Percentiles rank a stretch among this genome's conserved stretches.
phyloP scores from a whole-genome alignment of 1,140 invertebrate species.

The Polyergus mexicanus region DNA sequence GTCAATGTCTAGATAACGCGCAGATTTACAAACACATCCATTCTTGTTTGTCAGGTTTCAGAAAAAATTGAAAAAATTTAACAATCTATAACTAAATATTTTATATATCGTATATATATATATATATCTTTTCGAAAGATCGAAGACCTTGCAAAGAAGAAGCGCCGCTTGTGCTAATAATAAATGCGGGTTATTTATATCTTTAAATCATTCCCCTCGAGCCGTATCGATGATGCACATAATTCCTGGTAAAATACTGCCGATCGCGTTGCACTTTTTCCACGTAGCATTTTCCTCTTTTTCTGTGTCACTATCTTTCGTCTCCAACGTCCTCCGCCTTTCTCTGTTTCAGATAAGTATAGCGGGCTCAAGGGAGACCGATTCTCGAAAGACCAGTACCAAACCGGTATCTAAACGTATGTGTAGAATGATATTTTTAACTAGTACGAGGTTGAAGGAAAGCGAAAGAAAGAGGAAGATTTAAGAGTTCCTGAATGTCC shows the following conservation, averaged over 20 bases:
- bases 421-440: constrained; percentile 70
- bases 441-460: constrained; percentile 52
- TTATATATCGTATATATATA: too few relatives aligned
- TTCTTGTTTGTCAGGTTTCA: not conserved
- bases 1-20: constrained; percentile 5
- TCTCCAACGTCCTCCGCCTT: not conserved
- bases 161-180: constrained; percentile 48
- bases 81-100: too few relatives aligned
- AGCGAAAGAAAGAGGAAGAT: constrained; percentile 70
- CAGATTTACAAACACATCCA: not conserved
- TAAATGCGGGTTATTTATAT: constrained; percentile 51
- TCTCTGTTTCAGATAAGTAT: constrained; percentile 17
- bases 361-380: constrained; percentile 37
- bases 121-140: constrained; percentile 1
- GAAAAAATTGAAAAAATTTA: not conserved
- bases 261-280: constrained; percentile 41
- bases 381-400: constrained; percentile 64
- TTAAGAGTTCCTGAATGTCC: constrained; percentile 65
- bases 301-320: not conserved
- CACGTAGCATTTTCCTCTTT: not conserved
- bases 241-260: constrained; percentile 33
- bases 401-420: constrained; percentile 55
- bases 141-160: constrained; percentile 49
- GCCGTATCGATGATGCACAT: constrained; percentile 8
- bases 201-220: constrained; percentile 36